phyloP scores from a whole-genome alignment of 2,888 invertebrate species.

The Myathropa florea region DNA sequence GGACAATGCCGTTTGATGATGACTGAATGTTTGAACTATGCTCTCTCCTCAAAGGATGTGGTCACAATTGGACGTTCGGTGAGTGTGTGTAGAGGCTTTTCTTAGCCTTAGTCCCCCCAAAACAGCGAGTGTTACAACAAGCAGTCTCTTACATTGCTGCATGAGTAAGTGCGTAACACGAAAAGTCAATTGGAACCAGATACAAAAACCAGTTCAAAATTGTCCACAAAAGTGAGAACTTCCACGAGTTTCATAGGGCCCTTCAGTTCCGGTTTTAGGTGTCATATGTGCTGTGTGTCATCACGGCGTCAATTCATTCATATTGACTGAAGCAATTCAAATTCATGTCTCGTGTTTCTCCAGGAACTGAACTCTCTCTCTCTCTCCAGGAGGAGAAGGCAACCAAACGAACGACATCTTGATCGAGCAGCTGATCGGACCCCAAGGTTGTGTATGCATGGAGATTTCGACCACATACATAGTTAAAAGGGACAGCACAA shows the following conservation, averaged over 20 bases:
- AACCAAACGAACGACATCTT: no score
- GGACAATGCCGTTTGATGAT: slow-evolving; percentile 20
- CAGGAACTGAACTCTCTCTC: no score
- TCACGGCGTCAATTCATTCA: no score
- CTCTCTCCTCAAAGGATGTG: neutral
- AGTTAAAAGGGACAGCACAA: no score
- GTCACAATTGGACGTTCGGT: neutral
- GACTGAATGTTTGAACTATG: neutral
- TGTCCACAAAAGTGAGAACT: neutral
- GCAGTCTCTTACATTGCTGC: neutral
- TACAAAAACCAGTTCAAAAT: neutral
- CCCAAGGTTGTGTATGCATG: no score
- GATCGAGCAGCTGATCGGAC: no score
- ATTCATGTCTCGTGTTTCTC: no score
- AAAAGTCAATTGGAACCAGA: neutral
- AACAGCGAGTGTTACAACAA: neutral
- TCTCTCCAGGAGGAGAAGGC: no score
- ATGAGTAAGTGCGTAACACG: neutral
- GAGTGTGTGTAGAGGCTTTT: neutral
- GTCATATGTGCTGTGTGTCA: no score
- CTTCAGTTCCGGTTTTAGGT: no score
- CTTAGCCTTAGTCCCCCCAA: neutral
- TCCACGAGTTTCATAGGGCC: neutral
- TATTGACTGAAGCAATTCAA: no score
- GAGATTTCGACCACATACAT: no score